Evolutionary conservation across 2,797 vertebrate species (phyloP).

Genomic region (Muscicapa striata): DNA sequence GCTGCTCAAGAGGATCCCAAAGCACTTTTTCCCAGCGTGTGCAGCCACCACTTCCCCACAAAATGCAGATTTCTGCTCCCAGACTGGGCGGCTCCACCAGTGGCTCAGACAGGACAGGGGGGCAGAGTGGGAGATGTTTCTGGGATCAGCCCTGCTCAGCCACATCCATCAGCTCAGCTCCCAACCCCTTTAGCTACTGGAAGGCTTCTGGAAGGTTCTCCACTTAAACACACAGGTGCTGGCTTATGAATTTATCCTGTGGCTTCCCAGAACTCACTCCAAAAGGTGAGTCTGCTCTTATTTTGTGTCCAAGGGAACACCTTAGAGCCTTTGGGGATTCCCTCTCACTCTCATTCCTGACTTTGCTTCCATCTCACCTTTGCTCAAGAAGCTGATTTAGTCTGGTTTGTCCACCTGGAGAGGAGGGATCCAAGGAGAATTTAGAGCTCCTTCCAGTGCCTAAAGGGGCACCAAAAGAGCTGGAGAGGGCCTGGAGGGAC

Average conservation of each 20-base stretch:
- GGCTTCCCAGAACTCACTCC: background rate
- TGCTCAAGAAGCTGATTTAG: background rate
- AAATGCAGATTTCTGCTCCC: background rate
- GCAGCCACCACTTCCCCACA: background rate
- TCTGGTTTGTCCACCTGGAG: background rate
- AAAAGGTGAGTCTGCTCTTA: accelerated
- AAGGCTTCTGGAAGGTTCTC: background rate
- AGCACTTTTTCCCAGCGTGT: accelerated
- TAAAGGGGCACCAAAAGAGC: background rate
- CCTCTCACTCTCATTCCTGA: background rate
- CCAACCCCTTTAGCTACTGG: background rate
- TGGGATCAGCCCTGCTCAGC: accelerated
- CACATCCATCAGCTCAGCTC: accelerated
- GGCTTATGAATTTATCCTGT: background rate
- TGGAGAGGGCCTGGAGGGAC: background rate
- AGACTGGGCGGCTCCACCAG: background rate
- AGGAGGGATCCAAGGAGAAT: background rate
- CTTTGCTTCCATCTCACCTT: background rate
- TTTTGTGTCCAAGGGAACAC: background rate
- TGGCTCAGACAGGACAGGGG: background rate
- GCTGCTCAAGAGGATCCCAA: background rate
- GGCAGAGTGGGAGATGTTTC: background rate
- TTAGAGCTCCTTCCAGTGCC: background rate
- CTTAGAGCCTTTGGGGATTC: background rate
- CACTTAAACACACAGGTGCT: background rate